Evolutionary conservation across 1,140 invertebrate genomes (phyloP).

Genomic region (Homalodisca vitripennis): DNA sequence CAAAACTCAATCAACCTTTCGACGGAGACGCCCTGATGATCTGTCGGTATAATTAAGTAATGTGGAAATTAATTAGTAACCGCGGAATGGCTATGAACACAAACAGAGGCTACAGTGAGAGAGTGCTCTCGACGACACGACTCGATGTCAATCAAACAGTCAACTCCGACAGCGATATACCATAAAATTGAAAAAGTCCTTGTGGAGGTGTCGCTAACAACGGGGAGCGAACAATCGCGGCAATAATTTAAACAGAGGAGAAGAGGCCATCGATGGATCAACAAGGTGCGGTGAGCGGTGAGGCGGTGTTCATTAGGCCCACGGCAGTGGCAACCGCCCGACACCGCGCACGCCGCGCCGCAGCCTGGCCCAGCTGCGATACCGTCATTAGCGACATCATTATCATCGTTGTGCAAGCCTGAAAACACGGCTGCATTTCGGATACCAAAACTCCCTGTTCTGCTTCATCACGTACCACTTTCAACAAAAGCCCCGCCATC

Average conservation of each 20-base stretch:
- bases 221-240: background rate
- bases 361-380: too few species aligned
- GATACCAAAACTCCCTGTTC: too few species aligned
- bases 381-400: too few species aligned
- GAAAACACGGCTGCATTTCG: too few species aligned
- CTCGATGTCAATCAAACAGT: background rate
- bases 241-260: background rate
- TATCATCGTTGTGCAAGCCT: too few species aligned
- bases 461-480: too few species aligned
- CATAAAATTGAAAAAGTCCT: slow-evolving; percentile 5
- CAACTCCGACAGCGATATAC: background rate
- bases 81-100: background rate
- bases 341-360: too few species aligned
- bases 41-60: background rate
- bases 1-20: too few species aligned
- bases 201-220: background rate
- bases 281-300: background rate
- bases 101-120: too few species aligned
- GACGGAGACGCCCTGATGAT: background rate
- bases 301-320: background rate
- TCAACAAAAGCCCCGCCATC: too few species aligned
- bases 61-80: background rate
- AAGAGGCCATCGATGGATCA: slow-evolving; percentile 12
- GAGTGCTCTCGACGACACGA: background rate
- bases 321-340: too few species aligned